phyloP scores from a whole-genome alignment of 2,888 invertebrate genomes.

The Epirrhoe alternata region DNA sequence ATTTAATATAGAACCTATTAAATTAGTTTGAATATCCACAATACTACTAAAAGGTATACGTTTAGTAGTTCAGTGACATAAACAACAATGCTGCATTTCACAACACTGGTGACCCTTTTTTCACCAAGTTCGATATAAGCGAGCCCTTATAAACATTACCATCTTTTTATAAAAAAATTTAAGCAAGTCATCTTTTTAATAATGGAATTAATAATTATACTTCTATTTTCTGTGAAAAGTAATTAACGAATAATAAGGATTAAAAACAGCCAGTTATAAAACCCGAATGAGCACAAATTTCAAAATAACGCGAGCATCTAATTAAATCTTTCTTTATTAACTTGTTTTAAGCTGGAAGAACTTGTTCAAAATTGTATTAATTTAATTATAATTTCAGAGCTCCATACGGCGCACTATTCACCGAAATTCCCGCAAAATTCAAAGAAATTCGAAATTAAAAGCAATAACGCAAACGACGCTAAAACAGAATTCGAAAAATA shows the following conservation, averaged over 20 bases:
- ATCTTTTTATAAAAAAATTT: too few relatives aligned
- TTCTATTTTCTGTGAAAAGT: too few relatives aligned
- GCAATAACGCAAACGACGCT: conserved; percentile 52
- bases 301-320: background rate
- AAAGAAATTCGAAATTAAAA: conserved; percentile 60
- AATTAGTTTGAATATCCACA: too few relatives aligned
- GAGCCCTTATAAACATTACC: too few relatives aligned
- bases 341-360: background rate
- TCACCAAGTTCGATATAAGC: too few relatives aligned
- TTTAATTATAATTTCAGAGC: conserved; percentile 44
- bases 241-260: background rate
- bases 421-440: conserved; percentile 62
- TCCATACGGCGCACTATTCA: conserved; percentile 46
- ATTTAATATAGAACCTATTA: too few relatives aligned
- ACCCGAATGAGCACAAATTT: background rate
- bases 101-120: too few relatives aligned
- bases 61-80: too few relatives aligned
- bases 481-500: conserved; percentile 60
- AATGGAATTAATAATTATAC: too few relatives aligned
- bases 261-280: background rate
- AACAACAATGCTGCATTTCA: too few relatives aligned
- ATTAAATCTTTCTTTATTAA: conserved; percentile 4
- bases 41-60: too few relatives aligned
- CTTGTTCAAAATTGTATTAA: conserved; percentile 2
- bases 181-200: too few relatives aligned